phyloP scores from a whole-genome alignment of 2,888 invertebrate species.

The Dugesia japonica region DNA sequence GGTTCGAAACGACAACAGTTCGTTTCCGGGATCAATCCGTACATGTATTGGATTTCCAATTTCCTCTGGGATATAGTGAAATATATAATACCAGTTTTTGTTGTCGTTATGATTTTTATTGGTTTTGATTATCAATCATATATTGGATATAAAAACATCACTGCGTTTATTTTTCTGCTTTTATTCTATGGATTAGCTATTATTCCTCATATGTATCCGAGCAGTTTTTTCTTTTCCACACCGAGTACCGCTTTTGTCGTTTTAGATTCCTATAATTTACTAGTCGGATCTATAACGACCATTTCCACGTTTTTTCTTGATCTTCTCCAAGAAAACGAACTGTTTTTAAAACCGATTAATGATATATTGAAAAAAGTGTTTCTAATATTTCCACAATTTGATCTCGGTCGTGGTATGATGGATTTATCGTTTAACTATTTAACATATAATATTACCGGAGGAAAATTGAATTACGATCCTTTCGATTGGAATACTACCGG shows the following conservation, averaged over 20 bases:
- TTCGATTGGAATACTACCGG: constrained; percentile 56
- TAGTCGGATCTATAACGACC: constrained; percentile 56
- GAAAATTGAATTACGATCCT: constrained; percentile 38
- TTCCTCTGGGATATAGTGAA: constrained; percentile 63
- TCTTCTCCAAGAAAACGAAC: constrained; percentile 50
- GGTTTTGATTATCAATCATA: constrained; percentile 66
- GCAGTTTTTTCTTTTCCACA: constrained; percentile 56
- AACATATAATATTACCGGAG: neutral
- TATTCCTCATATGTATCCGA: constrained; percentile 59
- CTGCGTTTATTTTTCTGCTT: constrained; percentile 55
- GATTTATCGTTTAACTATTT: constrained; percentile 51
- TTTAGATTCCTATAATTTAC: constrained; percentile 64
- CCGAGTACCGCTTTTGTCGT: constrained; percentile 68
- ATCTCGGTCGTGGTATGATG: constrained; percentile 64
- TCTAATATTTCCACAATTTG: constrained; percentile 68
- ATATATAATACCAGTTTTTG: constrained; percentile 56
- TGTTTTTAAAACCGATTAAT: constrained; percentile 52
- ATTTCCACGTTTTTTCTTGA: constrained; percentile 60
- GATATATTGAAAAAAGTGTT: constrained; percentile 60
- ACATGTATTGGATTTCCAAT: constrained; percentile 61
- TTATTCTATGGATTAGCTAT: constrained; percentile 57
- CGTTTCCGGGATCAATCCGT: constrained; percentile 52
- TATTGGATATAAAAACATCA: constrained; percentile 57
- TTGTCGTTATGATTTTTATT: constrained; percentile 60
- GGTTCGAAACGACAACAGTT: constrained; percentile 62